Evolutionary conservation across 2,797 vertebrate species (phyloP).

Genomic region (Rhinella marina): DNA sequence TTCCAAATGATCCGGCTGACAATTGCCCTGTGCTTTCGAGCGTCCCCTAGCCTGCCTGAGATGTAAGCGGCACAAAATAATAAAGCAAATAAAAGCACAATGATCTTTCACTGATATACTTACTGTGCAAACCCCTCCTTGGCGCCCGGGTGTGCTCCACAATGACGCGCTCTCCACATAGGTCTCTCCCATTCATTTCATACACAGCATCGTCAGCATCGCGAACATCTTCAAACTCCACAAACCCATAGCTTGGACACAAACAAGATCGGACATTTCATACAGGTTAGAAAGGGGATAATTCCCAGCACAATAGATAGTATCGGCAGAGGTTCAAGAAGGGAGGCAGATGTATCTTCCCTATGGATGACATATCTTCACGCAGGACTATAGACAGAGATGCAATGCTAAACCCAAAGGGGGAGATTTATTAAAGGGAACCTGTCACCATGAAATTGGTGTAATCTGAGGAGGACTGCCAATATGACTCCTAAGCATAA

Average conservation of each 20-base stretch:
- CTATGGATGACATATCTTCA: no score
- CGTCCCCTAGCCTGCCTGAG: no score
- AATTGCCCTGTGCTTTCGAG: no score
- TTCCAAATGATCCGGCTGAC: no score
- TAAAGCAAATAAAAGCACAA: neutral
- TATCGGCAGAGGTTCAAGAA: neutral
- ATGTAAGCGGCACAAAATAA: no score
- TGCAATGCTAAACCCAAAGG: no score
- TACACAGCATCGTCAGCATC: constrained; percentile 97
- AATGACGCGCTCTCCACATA: constrained; percentile 94
- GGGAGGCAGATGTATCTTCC: no score
- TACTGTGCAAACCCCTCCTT: constrained; percentile 91
- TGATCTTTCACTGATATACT: constrained; percentile 71
- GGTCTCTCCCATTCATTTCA: constrained; percentile 94
- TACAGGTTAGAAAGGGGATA: neutral
- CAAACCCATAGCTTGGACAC: constrained; percentile 88
- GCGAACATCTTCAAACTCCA: constrained; percentile 95
- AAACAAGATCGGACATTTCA: constrained; percentile 1
- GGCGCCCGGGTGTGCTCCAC: constrained; percentile 96
- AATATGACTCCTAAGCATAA: no score
- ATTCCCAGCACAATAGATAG: neutral
- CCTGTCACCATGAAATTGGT: no score
- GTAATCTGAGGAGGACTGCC: no score
- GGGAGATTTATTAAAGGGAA: no score
- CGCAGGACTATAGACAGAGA: no score